Evolutionary conservation across 1,140 invertebrate genomes (phyloP).

Genomic region (Rhynchophorus ferrugineus): DNA sequence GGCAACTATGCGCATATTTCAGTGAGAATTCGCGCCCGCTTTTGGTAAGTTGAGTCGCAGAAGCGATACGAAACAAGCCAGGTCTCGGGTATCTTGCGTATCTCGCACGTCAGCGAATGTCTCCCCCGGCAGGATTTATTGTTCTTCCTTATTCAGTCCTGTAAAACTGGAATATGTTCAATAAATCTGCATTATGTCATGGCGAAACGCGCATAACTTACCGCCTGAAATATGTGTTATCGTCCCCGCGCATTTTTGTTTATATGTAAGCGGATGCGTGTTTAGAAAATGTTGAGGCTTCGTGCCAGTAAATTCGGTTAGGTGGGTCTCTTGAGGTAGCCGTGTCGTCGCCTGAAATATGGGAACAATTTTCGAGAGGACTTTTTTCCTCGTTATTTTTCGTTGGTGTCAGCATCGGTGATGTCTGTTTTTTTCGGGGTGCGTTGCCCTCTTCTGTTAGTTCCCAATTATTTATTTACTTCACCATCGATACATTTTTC

Average conservation of each 20-base stretch:
- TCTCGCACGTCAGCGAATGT: neutral
- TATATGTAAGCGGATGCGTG: neutral
- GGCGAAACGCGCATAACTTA: neutral
- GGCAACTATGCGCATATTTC: too few species aligned
- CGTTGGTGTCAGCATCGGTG: neutral
- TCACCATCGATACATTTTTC: too few species aligned
- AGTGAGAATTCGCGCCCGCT: too few species aligned
- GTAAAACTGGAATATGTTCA: neutral
- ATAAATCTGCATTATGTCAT: constrained; percentile 13
- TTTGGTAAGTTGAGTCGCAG: too few species aligned
- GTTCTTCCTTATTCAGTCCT: constrained; percentile 1
- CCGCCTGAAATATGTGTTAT: neutral
- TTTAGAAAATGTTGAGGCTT: neutral
- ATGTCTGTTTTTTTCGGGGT: too few species aligned
- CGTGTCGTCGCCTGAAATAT: neutral
- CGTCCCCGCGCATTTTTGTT: neutral
- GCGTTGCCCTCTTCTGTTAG: too few species aligned
- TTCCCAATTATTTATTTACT: too few species aligned
- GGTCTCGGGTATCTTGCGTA: neutral
- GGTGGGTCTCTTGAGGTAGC: neutral
- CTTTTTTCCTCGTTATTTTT: neutral
- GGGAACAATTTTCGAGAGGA: neutral
- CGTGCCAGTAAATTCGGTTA: neutral
- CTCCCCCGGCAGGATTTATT: constrained; percentile 7
- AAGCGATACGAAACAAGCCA: neutral